phyloP scores from a whole-genome alignment of 2,888 invertebrate genomes.

The Trachelus iudaicus region DNA sequence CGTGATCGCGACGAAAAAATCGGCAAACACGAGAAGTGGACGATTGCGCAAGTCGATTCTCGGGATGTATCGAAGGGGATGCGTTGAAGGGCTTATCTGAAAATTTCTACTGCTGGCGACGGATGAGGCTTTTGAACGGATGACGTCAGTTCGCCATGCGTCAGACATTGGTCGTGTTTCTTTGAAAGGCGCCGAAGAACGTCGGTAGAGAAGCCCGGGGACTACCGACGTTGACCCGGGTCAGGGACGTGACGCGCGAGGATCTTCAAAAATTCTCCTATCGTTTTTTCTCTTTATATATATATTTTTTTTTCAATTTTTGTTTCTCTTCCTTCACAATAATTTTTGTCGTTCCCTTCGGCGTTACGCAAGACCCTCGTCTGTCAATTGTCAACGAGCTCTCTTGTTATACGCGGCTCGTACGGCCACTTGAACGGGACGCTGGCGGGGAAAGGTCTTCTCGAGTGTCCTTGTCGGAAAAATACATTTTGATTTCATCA shows the following conservation, averaged over 20 bases:
- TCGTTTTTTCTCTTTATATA: neutral
- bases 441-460: too few species aligned
- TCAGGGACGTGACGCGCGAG: neutral
- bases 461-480: too few species aligned
- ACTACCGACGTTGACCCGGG: neutral
- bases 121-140: neutral
- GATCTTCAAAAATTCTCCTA: neutral
- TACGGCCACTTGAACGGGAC: too few species aligned
- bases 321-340: neutral
- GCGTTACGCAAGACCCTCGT: too few species aligned
- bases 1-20: neutral
- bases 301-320: too few species aligned
- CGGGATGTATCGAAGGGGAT: neutral
- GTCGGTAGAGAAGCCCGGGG: neutral
- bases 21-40: neutral
- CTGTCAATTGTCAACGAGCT: too few species aligned
- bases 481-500: too few species aligned
- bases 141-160: neutral
- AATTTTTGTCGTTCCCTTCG: neutral
- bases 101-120: neutral
- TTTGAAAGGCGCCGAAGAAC: neutral
- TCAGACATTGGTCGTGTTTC: neutral
- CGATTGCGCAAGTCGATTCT: neutral
- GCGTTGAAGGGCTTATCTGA: neutral
- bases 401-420: too few species aligned